Evolutionary conservation across 35 echinoderm and acorn worm genomes (phyloP).

Genomic region (Stichopus chloronotus): DNA sequence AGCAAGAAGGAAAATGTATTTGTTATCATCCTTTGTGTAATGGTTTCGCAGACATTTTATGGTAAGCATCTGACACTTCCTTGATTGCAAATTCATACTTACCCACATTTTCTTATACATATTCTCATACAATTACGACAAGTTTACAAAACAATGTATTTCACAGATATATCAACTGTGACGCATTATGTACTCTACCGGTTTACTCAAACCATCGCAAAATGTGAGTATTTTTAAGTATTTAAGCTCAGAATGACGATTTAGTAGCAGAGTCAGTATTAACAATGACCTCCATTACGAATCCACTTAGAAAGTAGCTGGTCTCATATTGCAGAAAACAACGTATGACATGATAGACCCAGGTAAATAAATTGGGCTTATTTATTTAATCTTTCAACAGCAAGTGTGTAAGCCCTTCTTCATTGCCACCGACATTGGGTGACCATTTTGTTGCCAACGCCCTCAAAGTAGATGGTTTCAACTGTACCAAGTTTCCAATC

Average conservation of each 20-base stretch:
- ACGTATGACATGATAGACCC: too few species aligned
- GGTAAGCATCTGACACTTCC: too few species aligned
- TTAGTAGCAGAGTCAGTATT: too few species aligned
- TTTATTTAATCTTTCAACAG: neutral
- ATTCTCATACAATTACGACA: neutral
- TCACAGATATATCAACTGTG: neutral
- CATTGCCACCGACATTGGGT: neutral
- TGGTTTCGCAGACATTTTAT: too few species aligned
- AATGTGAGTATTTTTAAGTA: neutral
- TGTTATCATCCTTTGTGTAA: too few species aligned
- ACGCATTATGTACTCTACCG: neutral
- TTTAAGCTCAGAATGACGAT: too few species aligned
- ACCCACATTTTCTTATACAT: neutral
- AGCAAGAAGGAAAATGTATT: too few species aligned
- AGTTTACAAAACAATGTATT: neutral
- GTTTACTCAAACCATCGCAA: neutral
- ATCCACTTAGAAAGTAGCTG: too few species aligned
- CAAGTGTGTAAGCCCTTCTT: neutral
- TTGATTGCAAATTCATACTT: too few species aligned
- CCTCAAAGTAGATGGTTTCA: conserved; percentile 1
- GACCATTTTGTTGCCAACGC: neutral
- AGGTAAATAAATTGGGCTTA: too few species aligned
- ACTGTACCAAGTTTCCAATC: neutral
- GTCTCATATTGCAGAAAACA: too few species aligned
- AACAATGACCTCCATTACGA: too few species aligned